Evolutionary conservation across 2,888 invertebrate species (phyloP), one percentile per base, ranked within the genome.

Genomic region (Drosophila meridionalis): DNA sequence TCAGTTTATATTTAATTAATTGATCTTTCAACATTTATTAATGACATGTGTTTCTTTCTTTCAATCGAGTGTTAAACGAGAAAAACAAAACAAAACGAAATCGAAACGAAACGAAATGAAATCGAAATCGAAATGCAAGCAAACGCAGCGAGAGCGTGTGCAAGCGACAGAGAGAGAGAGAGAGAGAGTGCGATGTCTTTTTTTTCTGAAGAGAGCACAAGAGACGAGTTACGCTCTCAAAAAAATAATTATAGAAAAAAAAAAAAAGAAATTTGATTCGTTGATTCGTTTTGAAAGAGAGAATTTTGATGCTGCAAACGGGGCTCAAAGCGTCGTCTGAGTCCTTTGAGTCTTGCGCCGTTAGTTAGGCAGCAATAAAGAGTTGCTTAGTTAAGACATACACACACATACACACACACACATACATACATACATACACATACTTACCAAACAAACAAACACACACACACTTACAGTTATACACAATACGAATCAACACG

Each of bases 1-100:
- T 91, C 92, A 91, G 91, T 91, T 92, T 87, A 80, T 82, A 82
- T 87, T 83, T 86, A 77, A 81, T 86, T 87, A 82, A 80, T 84
- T 84, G 74, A 83, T 80, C 75, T 74, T 71, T 64, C 75, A 78
- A 89, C 76, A 85, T 83, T 80, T 89, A 85, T 87, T 89, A 87
- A 89, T 84, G 69, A 78, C 76, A 78, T 79, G 72, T 78, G 78
- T 82, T 89, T 87, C 78, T 87, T 89, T 87, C 72, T 87, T 89
- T 82, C 85, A 77, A 87, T 87, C 87, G 89, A 88, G 84, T 88
- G 64, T 76, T 73, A 71, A 82, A 74, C 69, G 73, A 75, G 68
- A 73, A 66, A 66, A 67, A 65, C 60, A 28, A 66, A 64, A 76
- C 60, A 30, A 66, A 64, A 76, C 43, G 47, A 69, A 67, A 68